Base-by-base conservation (phyloP, 2,113 vertebrate genomes). In the Coracopsis vasa region DNA sequence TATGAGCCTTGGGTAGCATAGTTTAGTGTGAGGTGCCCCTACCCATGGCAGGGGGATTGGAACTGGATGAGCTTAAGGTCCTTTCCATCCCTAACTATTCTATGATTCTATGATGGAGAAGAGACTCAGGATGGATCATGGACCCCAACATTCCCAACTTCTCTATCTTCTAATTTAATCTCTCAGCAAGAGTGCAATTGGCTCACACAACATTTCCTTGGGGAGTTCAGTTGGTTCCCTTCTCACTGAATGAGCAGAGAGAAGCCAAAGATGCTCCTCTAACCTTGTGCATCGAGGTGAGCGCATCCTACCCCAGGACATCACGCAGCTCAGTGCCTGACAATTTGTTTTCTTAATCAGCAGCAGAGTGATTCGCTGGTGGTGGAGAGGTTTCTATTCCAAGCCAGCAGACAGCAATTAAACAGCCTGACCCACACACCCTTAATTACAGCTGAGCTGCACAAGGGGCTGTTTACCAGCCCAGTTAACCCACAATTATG, bases 401-500 rank as follows among this genome's bases (percentile, higher is more conserved):
- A 48, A 96, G 97, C n/a, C 8, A 94, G 92, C 94, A 97, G 94
- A 86, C 96, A 51, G 56, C 96, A 98, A 98, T 98, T 98, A 98
- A 97, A 91, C 14, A 33, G 95, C 95, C 91, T 92, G 94, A 97
- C 86, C 97, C 80, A 91, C 96, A 44, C 73, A 93, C 92, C 95
- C 95, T 96, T 96, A 97, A 97, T 98, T 97, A 98, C 69, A 67
- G 88, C 88, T 2, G 5, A 33, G 93, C 82, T 70, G 90, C 86
- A 66, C 93, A 75, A 90, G 97, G 95, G 65, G 62, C 95, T 94
- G 94, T 95, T 98, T 97, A 75, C 95, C 44, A 7, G 60, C 60
- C 82, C 92, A 28, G 80, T 85, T 83, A 97, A 94, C 95, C 90
- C 74, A 1, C 97, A 98, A 98, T 98, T 98, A 98, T 0, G 58